Conservation (phyloP, 1,140 invertebrate genomes). For the Drosophila guanche region DNA sequence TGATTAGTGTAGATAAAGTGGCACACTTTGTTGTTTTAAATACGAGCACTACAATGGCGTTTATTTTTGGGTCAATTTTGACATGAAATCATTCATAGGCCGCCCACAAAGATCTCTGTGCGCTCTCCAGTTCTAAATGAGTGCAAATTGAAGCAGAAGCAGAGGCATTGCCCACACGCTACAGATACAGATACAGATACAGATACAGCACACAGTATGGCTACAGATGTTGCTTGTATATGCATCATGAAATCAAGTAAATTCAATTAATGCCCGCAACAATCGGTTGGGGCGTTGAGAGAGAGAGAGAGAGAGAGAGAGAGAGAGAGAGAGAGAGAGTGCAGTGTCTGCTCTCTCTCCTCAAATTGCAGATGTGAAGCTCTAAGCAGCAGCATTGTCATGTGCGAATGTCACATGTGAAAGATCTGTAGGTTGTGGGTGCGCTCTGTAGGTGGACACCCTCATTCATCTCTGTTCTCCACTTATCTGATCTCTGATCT, state of each 20-base stretch:
- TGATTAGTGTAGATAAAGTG: conserved; percentile 42
- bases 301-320: conserved; percentile 29
- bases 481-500: conserved; percentile 44
- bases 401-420: conserved; percentile 37
- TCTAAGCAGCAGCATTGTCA: conserved; percentile 31
- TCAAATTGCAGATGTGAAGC: conserved; percentile 17
- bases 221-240: conserved; percentile 10
- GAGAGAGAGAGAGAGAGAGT: conserved; percentile 28
- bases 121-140: conserved; percentile 25
- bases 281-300: conserved; percentile 10
- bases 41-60: conserved; percentile 12
- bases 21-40: conserved; percentile 34
- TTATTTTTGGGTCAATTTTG: conserved; percentile 31
- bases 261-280: conserved; percentile 64
- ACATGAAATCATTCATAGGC: conserved; percentile 27
- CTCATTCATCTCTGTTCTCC: conserved; percentile 3
- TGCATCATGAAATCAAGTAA: conserved; percentile 68
- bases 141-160: conserved; percentile 1
- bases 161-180: conserved; percentile 17
- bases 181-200: conserved; percentile 14
- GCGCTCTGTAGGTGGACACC: neutral
- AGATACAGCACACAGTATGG: neutral
- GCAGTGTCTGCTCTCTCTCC: too few relatives aligned
- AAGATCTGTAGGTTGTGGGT: neutral
- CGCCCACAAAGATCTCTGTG: conserved; percentile 43